Evolutionary conservation across 2,888 invertebrate genomes (phyloP), one percentile per base, ranked within the genome.

Genomic region (Drosophila algonquin): DNA sequence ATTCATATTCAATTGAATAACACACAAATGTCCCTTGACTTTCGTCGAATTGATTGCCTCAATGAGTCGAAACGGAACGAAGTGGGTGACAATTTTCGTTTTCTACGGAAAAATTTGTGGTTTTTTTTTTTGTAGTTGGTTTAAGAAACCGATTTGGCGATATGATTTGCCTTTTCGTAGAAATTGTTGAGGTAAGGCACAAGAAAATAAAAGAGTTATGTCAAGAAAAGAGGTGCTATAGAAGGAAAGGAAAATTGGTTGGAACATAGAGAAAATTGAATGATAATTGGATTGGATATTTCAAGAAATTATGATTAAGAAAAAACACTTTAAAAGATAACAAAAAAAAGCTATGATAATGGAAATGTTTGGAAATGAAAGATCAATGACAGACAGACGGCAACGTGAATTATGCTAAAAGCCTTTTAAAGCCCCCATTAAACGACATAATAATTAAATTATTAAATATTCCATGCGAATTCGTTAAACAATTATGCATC

Each of bases 141-240:
- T 65, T 64, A 51, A 65, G 54, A 30, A 56, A 45, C 48, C 57
- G 45, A 73, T 60, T 73, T 24, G 10, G 24, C 18, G 67, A 73
- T 73, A 65, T 60, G 67, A 57, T 61, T 61, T 59, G 12, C 21
- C 24, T 21, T 14, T 73, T 73, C 74, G 74, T 9, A 57, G 74
- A 74, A 73, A 46, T 56, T 48, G 65, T 65, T 73, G 59, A 65
- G 56, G 58, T 51, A 61, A 65, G 58, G 54, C 7, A 9, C 48
- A 48, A 27, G 53, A 58, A 32, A 47, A 48, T 14, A 21, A 8
- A 16, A 32, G 16, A 21, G 47, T 27, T 10, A 30, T 67, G 68
- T 46, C n/a, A 32, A 12, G 35, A 47, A 55, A 53, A 27, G n/a
- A 18, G 35, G 2, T 10, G 21, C 16, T 30, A 51, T 45, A 7